These are phyloP conservation scores for Campoletis sonorensis DNA, from an alignment of 1,140 invertebrate species.

Conservation along the genomic window DNA sequence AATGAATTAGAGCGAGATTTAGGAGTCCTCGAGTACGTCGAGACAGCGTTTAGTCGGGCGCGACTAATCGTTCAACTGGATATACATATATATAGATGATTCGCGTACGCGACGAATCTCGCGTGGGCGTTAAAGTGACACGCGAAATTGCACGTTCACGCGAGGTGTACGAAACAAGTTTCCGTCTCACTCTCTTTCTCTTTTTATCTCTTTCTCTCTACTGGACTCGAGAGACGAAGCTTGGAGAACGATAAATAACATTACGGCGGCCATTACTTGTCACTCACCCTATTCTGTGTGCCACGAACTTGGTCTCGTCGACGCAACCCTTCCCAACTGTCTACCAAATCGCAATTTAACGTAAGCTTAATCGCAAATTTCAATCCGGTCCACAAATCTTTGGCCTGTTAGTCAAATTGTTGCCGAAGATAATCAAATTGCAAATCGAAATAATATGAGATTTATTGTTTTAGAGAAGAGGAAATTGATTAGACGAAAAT, in stretches of 20 bases:
- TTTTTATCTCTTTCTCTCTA: neutral
- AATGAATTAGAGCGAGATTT: constrained; percentile 43
- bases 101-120: constrained; percentile 7
- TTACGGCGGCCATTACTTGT: constrained; percentile 69
- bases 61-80: constrained; percentile 37
- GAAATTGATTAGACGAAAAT: too few relatives aligned
- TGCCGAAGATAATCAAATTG: neutral
- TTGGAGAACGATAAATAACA: constrained; percentile 67
- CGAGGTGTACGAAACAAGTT: constrained; percentile 22
- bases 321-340: neutral
- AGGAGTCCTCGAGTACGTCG: constrained; percentile 25
- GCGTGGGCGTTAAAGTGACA: constrained; percentile 39
- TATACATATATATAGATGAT: neutral
- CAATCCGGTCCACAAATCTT: neutral
- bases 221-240: neutral
- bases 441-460: too few relatives aligned
- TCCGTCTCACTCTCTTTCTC: neutral
- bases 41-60: constrained; percentile 42
- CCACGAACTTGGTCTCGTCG: neutral
- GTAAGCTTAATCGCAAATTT: neutral
- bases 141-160: constrained; percentile 46
- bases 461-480: too few relatives aligned
- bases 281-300: constrained; percentile 58
- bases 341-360: neutral
- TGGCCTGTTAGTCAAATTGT: neutral